phyloP scores from a whole-genome alignment of 2,113 vertebrate species.

The Mohoua ochrocephala region DNA sequence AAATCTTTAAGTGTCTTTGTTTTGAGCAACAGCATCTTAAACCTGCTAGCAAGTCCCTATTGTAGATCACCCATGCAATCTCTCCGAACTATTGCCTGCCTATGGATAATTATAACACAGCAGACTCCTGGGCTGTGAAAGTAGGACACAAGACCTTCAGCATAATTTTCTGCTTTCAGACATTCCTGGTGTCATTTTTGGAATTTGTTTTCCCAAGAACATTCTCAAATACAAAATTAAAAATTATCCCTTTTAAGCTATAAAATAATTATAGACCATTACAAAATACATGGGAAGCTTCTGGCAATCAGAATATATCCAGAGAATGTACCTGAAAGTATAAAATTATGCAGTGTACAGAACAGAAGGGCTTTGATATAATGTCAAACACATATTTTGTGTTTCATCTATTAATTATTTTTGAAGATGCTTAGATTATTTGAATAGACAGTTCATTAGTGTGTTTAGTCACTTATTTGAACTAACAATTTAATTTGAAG shows the following conservation, averaged over 20 bases:
- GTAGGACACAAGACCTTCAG: neutral
- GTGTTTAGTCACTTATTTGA: neutral
- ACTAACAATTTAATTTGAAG: neutral
- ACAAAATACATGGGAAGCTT: neutral
- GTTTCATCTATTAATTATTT: constrained; percentile 17
- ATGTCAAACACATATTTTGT: neutral
- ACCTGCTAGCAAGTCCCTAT: neutral
- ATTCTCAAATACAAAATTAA: neutral
- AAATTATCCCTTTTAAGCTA: neutral
- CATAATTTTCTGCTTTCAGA: neutral
- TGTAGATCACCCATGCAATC: neutral
- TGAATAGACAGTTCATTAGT: constrained; percentile 33
- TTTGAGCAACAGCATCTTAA: neutral
- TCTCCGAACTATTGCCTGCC: neutral
- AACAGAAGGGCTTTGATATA: neutral
- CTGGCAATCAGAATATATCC: neutral
- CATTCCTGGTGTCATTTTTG: neutral
- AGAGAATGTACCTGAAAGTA: neutral
- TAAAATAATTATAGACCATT: neutral
- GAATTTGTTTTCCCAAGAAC: neutral
- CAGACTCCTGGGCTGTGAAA: neutral
- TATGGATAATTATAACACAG: neutral
- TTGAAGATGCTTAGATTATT: constrained; percentile 16
- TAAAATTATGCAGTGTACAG: neutral
- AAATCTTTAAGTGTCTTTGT: neutral